Conservation (phyloP, 2,888 invertebrate species). For the Dynastes grantii region DNA sequence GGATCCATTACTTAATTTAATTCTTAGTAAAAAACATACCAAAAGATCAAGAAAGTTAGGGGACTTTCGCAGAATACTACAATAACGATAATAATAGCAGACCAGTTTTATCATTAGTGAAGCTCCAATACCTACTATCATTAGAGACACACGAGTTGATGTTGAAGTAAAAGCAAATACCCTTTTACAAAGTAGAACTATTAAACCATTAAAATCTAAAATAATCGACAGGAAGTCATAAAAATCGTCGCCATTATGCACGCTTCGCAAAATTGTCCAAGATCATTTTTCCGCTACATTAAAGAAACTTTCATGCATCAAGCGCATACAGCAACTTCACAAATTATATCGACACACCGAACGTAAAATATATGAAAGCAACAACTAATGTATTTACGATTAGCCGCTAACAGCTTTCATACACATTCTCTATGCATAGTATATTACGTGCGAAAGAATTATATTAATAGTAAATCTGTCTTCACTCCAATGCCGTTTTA, state of each 20-base stretch:
- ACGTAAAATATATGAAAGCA: slow-evolving; percentile 19
- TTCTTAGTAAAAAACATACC: no score
- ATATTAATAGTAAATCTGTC: slow-evolving; percentile 52
- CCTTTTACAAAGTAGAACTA: no score
- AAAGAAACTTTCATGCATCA: slow-evolving; percentile 16
- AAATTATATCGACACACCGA: slow-evolving; percentile 14
- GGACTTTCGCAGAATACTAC: no score
- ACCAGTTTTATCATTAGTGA: no score
- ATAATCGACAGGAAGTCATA: no score
- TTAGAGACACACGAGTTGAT: no score
- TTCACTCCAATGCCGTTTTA: slow-evolving; percentile 40
- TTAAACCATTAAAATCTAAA: neutral
- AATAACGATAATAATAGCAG: no score
- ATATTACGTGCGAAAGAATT: slow-evolving; percentile 52
- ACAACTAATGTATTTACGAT: slow-evolving; percentile 47
- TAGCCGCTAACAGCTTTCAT: slow-evolving; percentile 48
- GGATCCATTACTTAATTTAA: no score
- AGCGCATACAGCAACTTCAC: slow-evolving; percentile 3
- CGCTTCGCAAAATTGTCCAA: neutral
- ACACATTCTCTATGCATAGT: slow-evolving; percentile 37
- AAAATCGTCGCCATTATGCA: no score
- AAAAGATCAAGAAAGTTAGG: no score
- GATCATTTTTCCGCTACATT: slow-evolving; percentile 16
- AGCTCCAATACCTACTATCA: no score
- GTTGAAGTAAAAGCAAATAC: no score